These are phyloP conservation scores for Hydrotaea diabolus DNA, from an alignment of 2,888 invertebrate genomes.

Conservation along the genomic window DNA sequence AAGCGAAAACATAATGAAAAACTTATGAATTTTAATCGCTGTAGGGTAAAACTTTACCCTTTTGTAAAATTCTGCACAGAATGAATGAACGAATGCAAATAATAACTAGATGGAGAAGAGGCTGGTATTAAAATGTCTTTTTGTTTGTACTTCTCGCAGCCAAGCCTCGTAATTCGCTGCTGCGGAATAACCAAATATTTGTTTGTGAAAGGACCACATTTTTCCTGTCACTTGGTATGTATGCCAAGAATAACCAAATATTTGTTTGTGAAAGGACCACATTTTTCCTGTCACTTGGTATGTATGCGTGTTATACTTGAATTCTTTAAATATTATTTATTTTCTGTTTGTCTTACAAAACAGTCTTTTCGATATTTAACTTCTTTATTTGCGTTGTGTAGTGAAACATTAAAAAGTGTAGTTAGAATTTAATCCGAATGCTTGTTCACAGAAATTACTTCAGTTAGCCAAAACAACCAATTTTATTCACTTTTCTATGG, in stretches of 20 bases:
- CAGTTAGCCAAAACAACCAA: neutral
- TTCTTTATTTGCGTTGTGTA: neutral
- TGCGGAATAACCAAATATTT: neutral
- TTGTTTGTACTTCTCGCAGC: neutral
- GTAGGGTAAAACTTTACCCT: constrained; percentile 33
- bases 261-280: neutral
- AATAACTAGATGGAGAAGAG: no score
- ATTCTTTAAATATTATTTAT: neutral
- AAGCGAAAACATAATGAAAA: constrained; percentile 30
- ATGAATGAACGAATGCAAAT: neutral
- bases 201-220: neutral
- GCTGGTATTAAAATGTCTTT: constrained; percentile 4
- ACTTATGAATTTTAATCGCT: constrained; percentile 47
- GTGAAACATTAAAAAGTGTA: neutral
- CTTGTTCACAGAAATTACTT: neutral
- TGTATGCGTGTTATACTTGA: neutral
- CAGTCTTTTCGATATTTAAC: neutral
- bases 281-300: neutral
- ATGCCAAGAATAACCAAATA: neutral
- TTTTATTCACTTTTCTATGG: neutral
- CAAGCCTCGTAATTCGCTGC: no score
- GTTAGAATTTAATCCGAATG: neutral
- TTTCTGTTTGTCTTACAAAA: neutral
- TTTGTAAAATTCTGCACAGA: constrained; percentile 1
- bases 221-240: neutral